Evolutionary conservation across 2,797 vertebrate genomes (phyloP).

Genomic region (Micromesistius poutassou): DNA sequence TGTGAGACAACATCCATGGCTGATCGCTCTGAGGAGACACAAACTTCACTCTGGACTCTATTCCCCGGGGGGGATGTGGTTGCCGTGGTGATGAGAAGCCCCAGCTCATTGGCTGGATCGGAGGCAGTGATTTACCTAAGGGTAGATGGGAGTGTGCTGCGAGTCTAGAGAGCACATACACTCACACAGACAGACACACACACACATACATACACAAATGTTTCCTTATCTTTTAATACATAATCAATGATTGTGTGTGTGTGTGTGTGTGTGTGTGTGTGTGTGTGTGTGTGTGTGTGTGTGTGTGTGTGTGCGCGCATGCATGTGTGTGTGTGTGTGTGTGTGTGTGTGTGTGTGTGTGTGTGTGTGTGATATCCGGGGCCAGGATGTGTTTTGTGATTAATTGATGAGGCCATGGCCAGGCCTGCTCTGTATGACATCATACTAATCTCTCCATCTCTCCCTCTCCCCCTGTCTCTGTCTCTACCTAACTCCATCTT

Average conservation of each 20-base stretch:
- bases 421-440: slow-evolving; percentile 59
- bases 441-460: slow-evolving; percentile 68
- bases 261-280: slow-evolving; percentile 18
- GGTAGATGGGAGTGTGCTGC: slow-evolving; percentile 34
- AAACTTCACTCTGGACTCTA: slow-evolving; percentile 15
- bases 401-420: slow-evolving; percentile 72
- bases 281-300: slow-evolving; percentile 7
- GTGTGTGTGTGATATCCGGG: slow-evolving; percentile 59
- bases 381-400: slow-evolving; percentile 64
- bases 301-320: slow-evolving; percentile 15
- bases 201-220: slow-evolving; percentile 32
- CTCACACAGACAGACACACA: slow-evolving; percentile 40
- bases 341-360: slow-evolving; percentile 34
- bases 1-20: not conserved
- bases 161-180: slow-evolving; percentile 32
- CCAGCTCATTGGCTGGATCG: slow-evolving; percentile 45
- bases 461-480: slow-evolving; percentile 31
- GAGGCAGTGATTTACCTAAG: slow-evolving; percentile 50
- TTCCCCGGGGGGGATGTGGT: slow-evolving; percentile 29
- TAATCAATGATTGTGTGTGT: not conserved
- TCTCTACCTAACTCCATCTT: slow-evolving; percentile 19
- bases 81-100: slow-evolving; percentile 34
- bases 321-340: slow-evolving; percentile 35
- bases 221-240: not conserved
- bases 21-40: not conserved